These are phyloP conservation scores for Leptocoma aspasia DNA, from an alignment of 2,113 vertebrate genomes.

Conservation along the genomic window DNA sequence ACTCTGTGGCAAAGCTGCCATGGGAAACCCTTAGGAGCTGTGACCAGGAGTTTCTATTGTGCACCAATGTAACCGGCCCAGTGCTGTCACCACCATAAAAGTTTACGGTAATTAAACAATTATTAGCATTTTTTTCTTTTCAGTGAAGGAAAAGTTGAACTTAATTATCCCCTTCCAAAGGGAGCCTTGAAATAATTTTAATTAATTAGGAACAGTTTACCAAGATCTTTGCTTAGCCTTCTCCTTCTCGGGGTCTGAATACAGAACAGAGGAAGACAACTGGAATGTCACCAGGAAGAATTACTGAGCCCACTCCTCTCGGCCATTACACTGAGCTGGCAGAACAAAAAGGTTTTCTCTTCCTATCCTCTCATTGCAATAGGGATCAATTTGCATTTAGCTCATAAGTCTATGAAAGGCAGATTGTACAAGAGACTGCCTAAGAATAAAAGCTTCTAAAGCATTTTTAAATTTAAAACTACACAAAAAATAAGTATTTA, in stretches of 20 bases:
- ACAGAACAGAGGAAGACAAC: not conserved
- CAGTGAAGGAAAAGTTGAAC: not conserved
- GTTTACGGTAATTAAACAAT: not conserved
- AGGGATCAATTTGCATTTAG: not conserved
- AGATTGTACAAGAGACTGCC: not conserved
- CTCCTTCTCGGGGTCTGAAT: not conserved
- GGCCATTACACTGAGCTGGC: not conserved
- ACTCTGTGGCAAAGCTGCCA: not conserved
- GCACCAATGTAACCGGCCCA: not conserved
- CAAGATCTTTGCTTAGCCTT: not conserved
- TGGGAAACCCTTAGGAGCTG: not conserved
- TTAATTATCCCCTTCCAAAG: not conserved
- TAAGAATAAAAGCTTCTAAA: constrained; percentile 6
- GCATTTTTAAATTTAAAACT: not conserved
- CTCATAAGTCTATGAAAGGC: not conserved
- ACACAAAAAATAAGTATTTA: not conserved
- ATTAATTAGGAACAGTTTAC: not conserved
- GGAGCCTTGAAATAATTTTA: not conserved
- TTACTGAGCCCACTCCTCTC: not conserved
- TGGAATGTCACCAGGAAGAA: not conserved
- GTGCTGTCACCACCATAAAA: not conserved
- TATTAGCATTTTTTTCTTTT: not conserved
- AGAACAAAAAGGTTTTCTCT: not conserved
- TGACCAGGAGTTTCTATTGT: not conserved
- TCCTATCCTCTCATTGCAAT: not conserved